A percentile compares a stretch with the other conserved stretches of the same genome.
Evolutionary conservation across 2,797 vertebrate genomes (phyloP).

Genomic region (Champsocephalus esox): DNA sequence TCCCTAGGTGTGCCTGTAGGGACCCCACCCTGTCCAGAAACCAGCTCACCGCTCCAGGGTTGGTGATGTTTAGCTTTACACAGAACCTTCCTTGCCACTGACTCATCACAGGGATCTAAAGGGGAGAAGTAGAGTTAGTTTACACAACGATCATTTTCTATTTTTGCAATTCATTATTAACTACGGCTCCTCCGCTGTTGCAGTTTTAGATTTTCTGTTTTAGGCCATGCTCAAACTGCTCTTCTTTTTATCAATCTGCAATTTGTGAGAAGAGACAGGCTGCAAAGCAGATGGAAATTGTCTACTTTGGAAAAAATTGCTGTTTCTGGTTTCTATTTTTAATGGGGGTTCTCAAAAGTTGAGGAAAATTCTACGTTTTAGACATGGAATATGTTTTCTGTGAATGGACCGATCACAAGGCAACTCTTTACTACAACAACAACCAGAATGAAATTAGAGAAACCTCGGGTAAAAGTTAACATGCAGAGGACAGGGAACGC

Average conservation of each 20-base stretch:
- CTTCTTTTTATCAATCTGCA: conserved; percentile 37
- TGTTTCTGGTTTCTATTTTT: conserved; percentile 32
- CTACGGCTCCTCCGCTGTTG: neutral
- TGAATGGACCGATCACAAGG: conserved; percentile 5
- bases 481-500: neutral
- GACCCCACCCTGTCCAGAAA: conserved; percentile 85
- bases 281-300: conserved; percentile 28
- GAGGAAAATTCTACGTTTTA: conserved; percentile 10
- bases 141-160: neutral
- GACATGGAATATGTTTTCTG: conserved; percentile 13
- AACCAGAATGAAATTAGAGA: conserved; percentile 10
- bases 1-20: conserved; percentile 84
- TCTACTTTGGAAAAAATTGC: conserved; percentile 15
- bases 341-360: conserved; percentile 1
- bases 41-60: conserved; percentile 86
- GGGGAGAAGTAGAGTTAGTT: conserved; percentile 17
- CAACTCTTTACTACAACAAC: conserved; percentile 1
- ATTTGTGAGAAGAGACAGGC: conserved; percentile 20
- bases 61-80: conserved; percentile 90
- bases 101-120: conserved; percentile 88
- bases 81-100: conserved; percentile 89
- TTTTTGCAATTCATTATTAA: conserved; percentile 17
- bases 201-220: conserved; percentile 7
- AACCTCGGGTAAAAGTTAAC: neutral
- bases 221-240: conserved; percentile 7